Percentiles rank a stretch among this genome's conserved stretches.
Evolutionary conservation across 1,140 invertebrate genomes (phyloP).

Genomic region (Tetraneura akinire): DNA sequence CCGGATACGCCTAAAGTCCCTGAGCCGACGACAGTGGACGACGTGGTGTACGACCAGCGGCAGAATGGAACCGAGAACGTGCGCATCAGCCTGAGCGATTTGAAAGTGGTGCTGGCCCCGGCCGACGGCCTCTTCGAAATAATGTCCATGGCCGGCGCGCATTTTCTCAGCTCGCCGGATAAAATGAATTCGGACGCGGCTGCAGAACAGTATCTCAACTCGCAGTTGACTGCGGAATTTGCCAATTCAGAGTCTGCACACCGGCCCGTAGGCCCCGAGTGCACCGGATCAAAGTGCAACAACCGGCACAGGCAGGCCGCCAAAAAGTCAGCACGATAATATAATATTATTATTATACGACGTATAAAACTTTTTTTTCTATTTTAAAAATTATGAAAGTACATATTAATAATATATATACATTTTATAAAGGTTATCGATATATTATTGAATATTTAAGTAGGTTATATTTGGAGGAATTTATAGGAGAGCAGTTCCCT

Average conservation of each 20-base stretch:
- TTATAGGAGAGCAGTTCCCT: too few relatives aligned
- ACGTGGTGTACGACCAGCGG: constrained; percentile 65
- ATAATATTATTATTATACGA: not conserved
- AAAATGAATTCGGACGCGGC: too few relatives aligned
- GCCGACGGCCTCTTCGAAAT: constrained; percentile 60
- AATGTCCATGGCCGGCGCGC: constrained; percentile 38
- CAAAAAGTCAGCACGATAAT: constrained; percentile 21
- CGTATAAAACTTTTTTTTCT: too few relatives aligned
- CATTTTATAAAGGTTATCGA: too few relatives aligned
- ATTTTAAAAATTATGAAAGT: too few relatives aligned
- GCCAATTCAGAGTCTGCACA: not conserved
- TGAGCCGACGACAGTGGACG: not conserved
- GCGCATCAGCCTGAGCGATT: constrained; percentile 67
- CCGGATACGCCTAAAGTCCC: not conserved
- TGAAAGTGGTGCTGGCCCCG: constrained; percentile 68
- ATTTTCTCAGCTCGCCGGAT: not conserved
- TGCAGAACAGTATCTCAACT: too few relatives aligned
- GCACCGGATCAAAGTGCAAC: constrained; percentile 32
- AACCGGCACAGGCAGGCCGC: constrained; percentile 28
- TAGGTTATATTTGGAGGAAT: too few relatives aligned
- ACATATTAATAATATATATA: too few relatives aligned
- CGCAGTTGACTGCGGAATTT: not conserved
- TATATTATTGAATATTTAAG: too few relatives aligned
- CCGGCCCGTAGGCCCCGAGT: constrained; percentile 20
- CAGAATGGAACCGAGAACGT: constrained; percentile 73